Percentiles rank a stretch among this genome's conserved stretches.
Evolutionary conservation across 2,113 vertebrate genomes (phyloP).

Genomic region (Gobiocypris rarus): DNA sequence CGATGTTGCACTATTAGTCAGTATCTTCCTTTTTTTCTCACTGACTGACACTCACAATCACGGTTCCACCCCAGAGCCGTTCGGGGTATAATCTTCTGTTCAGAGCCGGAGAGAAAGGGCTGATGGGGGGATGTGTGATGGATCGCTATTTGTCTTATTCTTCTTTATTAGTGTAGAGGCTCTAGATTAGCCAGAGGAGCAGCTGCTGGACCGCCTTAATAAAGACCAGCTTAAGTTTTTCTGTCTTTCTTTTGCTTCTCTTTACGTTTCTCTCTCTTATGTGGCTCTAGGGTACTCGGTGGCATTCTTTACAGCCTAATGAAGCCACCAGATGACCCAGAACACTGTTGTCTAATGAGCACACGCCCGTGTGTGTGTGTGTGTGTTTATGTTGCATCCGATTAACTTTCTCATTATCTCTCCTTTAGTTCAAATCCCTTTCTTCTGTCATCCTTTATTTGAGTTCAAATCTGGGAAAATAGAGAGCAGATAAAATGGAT

Average conservation of each 20-base stretch:
- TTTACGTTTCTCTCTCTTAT: slow-evolving; percentile 41
- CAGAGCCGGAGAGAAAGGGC: slow-evolving; percentile 12
- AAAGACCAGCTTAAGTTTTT: slow-evolving; percentile 68
- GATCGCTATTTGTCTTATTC: slow-evolving; percentile 49
- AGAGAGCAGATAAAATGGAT: slow-evolving; percentile 25
- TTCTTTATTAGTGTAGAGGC: slow-evolving; percentile 52
- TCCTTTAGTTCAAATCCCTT: slow-evolving; percentile 42
- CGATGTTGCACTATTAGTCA: slow-evolving; percentile 34
- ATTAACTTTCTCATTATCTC: slow-evolving; percentile 53
- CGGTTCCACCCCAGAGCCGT: slow-evolving; percentile 18
- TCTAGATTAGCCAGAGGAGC: slow-evolving; percentile 45
- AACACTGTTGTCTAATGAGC: slow-evolving; percentile 48
- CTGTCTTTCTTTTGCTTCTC: slow-evolving; percentile 5
- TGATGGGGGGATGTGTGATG: slow-evolving; percentile 43
- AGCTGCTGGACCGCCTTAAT: slow-evolving; percentile 60
- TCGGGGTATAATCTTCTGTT: slow-evolving; percentile 26
- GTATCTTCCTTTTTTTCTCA: slow-evolving; percentile 35
- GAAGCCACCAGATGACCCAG: slow-evolving; percentile 48
- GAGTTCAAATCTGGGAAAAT: not conserved
- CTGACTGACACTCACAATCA: slow-evolving; percentile 28
- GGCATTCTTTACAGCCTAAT: slow-evolving; percentile 53
- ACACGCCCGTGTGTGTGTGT: slow-evolving; percentile 31
- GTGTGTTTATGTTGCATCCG: slow-evolving; percentile 38
- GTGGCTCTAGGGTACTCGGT: slow-evolving; percentile 22
- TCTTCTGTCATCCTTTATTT: slow-evolving; percentile 33